Conservation (phyloP, 1,140 invertebrate species). For the Ips nitidus region DNA sequence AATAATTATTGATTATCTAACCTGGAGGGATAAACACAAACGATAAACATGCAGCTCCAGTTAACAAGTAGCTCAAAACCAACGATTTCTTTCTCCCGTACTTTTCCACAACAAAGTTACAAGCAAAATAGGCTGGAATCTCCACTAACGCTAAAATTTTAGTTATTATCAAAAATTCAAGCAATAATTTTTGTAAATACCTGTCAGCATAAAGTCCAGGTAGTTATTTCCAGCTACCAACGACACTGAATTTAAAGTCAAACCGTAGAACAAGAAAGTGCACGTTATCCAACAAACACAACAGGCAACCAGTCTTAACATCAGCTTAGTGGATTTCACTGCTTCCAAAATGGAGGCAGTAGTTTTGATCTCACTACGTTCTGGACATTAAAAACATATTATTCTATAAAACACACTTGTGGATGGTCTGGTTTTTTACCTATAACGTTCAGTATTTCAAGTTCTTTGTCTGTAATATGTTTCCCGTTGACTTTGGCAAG, state of each 20-base stretch:
- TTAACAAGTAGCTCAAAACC: constrained; percentile 61
- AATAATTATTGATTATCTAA: neutral
- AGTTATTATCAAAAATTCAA: no score
- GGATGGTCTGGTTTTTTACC: neutral
- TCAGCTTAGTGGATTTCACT: constrained; percentile 59
- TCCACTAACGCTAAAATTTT: constrained; percentile 59
- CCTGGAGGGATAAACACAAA: constrained; percentile 46
- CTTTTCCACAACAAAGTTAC: constrained; percentile 64
- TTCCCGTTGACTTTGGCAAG: constrained; percentile 64
- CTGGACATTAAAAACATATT: no score
- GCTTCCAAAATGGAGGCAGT: constrained; percentile 50
- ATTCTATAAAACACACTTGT: no score
- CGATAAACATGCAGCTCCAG: constrained; percentile 54
- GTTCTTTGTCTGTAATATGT: constrained; percentile 56
- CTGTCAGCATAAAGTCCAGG: constrained; percentile 69
- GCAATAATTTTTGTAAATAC: neutral
- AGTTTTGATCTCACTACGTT: no score
- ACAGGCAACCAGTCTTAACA: constrained; percentile 64
- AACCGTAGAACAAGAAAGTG: constrained; percentile 77
- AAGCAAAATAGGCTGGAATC: constrained; percentile 69
- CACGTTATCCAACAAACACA: constrained; percentile 70
- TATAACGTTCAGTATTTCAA: constrained; percentile 50
- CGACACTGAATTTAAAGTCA: constrained; percentile 76
- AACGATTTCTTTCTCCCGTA: constrained; percentile 65
- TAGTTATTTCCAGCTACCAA: constrained; percentile 73